These are phyloP conservation scores for Synergus japonicus DNA, from an alignment of 2,888 invertebrate species.

Conservation along the genomic window DNA sequence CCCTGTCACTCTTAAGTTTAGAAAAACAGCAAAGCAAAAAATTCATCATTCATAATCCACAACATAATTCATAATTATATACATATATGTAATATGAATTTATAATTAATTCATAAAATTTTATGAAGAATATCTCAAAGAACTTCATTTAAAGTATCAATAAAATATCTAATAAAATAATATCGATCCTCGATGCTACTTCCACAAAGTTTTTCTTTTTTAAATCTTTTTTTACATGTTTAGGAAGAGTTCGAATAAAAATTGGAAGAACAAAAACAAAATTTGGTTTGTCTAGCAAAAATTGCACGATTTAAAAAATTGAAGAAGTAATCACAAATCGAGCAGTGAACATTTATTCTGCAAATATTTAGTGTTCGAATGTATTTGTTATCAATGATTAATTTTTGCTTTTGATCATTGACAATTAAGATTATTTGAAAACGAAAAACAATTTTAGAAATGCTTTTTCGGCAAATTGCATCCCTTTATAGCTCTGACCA, in stretches of 20 bases:
- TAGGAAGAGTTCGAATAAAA: neutral
- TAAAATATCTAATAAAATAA: neutral
- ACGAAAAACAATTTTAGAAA: neutral
- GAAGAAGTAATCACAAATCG: neutral
- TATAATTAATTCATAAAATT: neutral
- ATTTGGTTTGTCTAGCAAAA: neutral
- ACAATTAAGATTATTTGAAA: neutral
- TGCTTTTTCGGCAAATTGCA: conserved; percentile 60
- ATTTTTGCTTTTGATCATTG: neutral
- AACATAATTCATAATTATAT: neutral
- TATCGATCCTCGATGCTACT: conserved; percentile 12
- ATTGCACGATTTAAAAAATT: neutral
- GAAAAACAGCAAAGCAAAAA: neutral
- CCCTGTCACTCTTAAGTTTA: neutral
- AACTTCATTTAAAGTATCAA: neutral
- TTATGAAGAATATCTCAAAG: neutral
- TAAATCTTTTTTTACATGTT: neutral
- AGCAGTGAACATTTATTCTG: neutral
- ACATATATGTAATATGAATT: too few relatives aligned
- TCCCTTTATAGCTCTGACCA: conserved; percentile 47
- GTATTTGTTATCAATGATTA: neutral
- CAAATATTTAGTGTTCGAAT: neutral
- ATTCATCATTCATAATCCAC: neutral
- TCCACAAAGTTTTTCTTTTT: conserved; percentile 6
- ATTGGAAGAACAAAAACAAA: neutral